Evolutionary conservation across 2,888 invertebrate species (phyloP).

Genomic region (Dastarcus helophoroides): DNA sequence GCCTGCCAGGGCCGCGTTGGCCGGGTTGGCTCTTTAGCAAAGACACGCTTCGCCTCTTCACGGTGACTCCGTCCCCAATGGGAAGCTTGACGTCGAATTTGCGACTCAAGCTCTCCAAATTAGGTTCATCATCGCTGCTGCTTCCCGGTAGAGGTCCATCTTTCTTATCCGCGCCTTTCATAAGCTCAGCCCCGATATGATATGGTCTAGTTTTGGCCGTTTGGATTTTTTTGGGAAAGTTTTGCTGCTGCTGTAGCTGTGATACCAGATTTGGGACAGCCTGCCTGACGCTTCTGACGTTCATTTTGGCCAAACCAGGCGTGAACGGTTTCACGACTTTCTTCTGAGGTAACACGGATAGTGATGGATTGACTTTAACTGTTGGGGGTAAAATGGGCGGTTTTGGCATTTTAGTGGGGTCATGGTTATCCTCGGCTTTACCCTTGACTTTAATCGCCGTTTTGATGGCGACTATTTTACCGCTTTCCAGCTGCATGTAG

Average conservation of each 20-base stretch:
- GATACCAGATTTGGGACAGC: constrained; percentile 32
- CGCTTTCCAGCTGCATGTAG: constrained; percentile 88
- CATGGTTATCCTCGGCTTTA: constrained; percentile 36
- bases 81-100: no score
- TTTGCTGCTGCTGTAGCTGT: constrained; percentile 25
- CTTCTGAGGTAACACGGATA: constrained; percentile 44
- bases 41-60: constrained; percentile 21
- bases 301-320: constrained; percentile 28
- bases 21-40: constrained; percentile 23
- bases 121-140: constrained; percentile 25
- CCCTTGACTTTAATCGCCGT: constrained; percentile 60
- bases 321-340: constrained; percentile 27
- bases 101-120: no score
- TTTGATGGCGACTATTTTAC: constrained; percentile 88
- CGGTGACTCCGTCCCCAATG: not conserved
- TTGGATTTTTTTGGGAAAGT: constrained; percentile 25
- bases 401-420: constrained; percentile 32
- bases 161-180: constrained; percentile 19
- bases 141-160: constrained; percentile 14
- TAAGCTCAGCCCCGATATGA: constrained; percentile 25
- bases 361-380: constrained; percentile 49
- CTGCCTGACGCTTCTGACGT: constrained; percentile 31
- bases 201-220: constrained; percentile 22
- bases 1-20: constrained; percentile 4
- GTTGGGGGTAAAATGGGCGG: constrained; percentile 23